Evolutionary conservation across 2,113 vertebrate species (phyloP), one percentile per base, ranked within the genome.

Genomic region (Acrocephalus arundinaceus): DNA sequence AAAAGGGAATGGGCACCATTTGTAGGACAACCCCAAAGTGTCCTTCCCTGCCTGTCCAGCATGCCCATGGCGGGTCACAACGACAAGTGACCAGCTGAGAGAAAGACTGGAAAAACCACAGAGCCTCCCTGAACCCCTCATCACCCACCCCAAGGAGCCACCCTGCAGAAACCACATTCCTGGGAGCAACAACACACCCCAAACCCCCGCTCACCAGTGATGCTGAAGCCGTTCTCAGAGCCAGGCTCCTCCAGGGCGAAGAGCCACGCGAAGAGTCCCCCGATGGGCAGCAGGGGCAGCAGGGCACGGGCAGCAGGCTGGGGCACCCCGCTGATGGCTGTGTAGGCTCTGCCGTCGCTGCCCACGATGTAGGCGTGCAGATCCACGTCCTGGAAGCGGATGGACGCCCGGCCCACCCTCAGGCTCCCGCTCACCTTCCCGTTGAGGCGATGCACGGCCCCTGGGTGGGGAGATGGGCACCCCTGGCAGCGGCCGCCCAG

Each of bases 291-390:
- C n/a, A 99, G 96, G 1, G 99, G 98, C 97, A 99, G 98, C 80
- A 99, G 97, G 18, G 99, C 98, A 13, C 98, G 98, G 57, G 99
- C 99, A 0, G 98, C 97, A 0, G 98, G 98, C 94, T 98, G 98
- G 0, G 99, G 99, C 28, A 99, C 98, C 92, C 99, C 97, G 23
- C 99, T 99, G 97, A 99, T 98, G 92, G 99, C 99, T 0, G 98
- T 98, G 97, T 99, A 99, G 11, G 99, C 98, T 71, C 99, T 96
- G 57, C 99, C 99, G 0, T 99, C 99, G 2, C 99, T 99, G 93
- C 99, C 98, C 92, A 99, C 99, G 0, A 99, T 97, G 97, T 99
- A 99, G 55, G 99, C 98, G 0, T 99, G 99, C 25, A 99, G 96
- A 62, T 99, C 99, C 2, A 96, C 83, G 2, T 95, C 93, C 89